Conservation (phyloP, 2,113 vertebrate genomes). For the Acrocephalus kingi region DNA sequence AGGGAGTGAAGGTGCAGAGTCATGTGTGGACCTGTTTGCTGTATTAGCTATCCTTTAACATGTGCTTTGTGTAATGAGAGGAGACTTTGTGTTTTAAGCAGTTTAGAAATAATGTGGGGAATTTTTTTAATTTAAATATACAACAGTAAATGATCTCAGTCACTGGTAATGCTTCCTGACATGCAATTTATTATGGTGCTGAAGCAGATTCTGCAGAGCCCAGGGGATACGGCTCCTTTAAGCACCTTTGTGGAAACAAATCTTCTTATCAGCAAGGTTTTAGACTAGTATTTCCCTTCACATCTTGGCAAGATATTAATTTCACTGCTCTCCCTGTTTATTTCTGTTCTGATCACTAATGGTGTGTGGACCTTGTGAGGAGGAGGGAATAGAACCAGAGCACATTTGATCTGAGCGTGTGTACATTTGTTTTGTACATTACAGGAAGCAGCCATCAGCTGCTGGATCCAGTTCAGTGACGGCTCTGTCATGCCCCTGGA, state of each 20-base stretch:
- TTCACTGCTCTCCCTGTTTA: background rate
- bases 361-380: background rate
- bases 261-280: slow-evolving; percentile 17
- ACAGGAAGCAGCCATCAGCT: slow-evolving; percentile 88
- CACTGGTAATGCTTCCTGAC: slow-evolving; percentile 41
- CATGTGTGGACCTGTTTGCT: background rate
- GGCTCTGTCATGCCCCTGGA: slow-evolving; percentile 89
- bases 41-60: background rate
- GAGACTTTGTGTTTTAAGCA: slow-evolving; percentile 37
- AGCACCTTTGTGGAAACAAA: slow-evolving; percentile 40
- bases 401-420: background rate
- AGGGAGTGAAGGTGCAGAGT: background rate
- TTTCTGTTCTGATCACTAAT: background rate
- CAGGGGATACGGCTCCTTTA: slow-evolving; percentile 26
- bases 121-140: slow-evolving; percentile 4
- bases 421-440: background rate
- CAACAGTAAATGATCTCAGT: slow-evolving; percentile 40
- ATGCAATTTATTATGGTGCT: slow-evolving; percentile 44
- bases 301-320: background rate
- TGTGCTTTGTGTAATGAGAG: background rate
- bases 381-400: background rate
- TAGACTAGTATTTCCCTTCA: background rate
- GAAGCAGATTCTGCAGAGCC: slow-evolving; percentile 27
- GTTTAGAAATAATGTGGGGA: slow-evolving; percentile 14
- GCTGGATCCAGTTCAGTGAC: slow-evolving; percentile 94